A percentile compares a stretch with the other conserved stretches of the same genome.
Conservation (phyloP, 2,888 invertebrate species). For the Cataglyphis livida region DNA sequence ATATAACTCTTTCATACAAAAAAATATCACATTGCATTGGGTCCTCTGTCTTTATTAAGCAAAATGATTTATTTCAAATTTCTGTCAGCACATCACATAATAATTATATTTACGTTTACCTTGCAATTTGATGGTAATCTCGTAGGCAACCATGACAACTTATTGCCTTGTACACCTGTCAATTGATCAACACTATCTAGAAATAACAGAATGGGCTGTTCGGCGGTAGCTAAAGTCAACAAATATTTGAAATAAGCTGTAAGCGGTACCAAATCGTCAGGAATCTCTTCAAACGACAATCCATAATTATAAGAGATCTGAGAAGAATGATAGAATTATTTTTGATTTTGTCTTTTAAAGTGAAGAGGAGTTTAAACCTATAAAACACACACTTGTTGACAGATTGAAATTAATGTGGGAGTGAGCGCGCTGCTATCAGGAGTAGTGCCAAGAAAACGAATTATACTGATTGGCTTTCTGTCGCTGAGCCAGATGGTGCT, state of each 20-base stretch:
- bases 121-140: conserved; percentile 95
- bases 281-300: conserved; percentile 96
- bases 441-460: conserved; percentile 98
- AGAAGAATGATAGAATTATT: background rate
- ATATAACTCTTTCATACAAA: background rate
- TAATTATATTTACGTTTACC: conserved; percentile 85
- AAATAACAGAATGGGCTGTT: conserved; percentile 95
- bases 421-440: conserved; percentile 98
- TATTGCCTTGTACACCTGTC: conserved; percentile 97
- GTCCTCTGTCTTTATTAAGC: background rate
- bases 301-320: conserved; percentile 97
- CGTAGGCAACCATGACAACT: conserved; percentile 98
- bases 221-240: conserved; percentile 92
- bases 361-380: background rate
- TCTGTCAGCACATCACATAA: background rate
- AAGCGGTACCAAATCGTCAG: conserved; percentile 97
- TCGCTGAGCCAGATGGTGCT: conserved; percentile 91
- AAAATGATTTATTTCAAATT: background rate
- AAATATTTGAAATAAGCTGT: conserved; percentile 98
- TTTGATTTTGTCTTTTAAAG: background rate
- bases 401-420: conserved; percentile 97
- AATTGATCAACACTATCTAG: conserved; percentile 99
- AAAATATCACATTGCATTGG: background rate
- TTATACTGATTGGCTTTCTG: conserved; percentile 93
- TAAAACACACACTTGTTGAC: conserved; percentile 91